Evolutionary conservation across 2,113 vertebrate species (phyloP), one percentile per base, ranked within the genome.

Genomic region (Planiliza haematocheilus): DNA sequence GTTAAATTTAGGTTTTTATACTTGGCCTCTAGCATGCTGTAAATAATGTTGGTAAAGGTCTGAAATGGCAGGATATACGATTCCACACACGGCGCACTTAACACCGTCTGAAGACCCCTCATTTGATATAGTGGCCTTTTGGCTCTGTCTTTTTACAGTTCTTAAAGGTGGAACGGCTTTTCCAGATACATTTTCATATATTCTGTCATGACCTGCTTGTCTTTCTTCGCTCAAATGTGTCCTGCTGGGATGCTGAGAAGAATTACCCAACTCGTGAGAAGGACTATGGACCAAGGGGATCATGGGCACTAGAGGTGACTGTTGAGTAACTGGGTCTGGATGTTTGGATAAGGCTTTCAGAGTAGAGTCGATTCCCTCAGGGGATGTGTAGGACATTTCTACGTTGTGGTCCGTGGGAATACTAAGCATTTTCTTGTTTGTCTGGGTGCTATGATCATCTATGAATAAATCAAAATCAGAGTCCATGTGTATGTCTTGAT

Each of bases 11-110:
- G 34, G 45, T 52, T 14, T 12, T 85, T 49, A 94, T 42, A 94
- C 53, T 81, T 93, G 85, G 43, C 93, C 92, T 85, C 91, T 88
- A 8, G 94, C 92, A 52, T 95, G 94, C 78, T 92, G 79, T 57
- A 94, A 69, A 80, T 95, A 95, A 88, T 94, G 93, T 9, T 91
- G 87, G 82, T 93, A 92, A 39, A 95, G 89, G 45, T 90, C 91
- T 70, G 90, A 82, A 63, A 94, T 84, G 8, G 69, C 52, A 46
- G 68, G 4, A 74, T 91, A 94, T 2, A 60, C 10, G 8, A 70
- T 74, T 1, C 88, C 88, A 69, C 94, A 95, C 55, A 94, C 87
- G 1, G 89, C 87, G 69, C 94, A 95, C 14, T 69, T 52, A 0
- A 92, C 72, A 7, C 57, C 77, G 1, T 76, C 84, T 12, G 74